A percentile compares a stretch with the other conserved stretches of the same genome.
Evolutionary conservation across 2,888 invertebrate genomes (phyloP).

Genomic region (Cantharis nigra): DNA sequence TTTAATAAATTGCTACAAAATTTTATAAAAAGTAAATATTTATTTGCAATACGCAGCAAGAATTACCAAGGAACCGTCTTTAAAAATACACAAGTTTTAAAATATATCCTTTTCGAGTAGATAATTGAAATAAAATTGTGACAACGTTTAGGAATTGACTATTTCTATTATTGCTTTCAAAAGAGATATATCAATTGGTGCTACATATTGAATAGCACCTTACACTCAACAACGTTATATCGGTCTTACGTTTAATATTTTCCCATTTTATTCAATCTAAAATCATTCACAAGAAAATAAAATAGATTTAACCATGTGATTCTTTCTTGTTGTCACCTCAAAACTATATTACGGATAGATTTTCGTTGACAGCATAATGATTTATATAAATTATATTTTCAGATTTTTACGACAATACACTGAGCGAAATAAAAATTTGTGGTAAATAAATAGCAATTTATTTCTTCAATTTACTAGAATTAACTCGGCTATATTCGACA

Average conservation of each 20-base stretch:
- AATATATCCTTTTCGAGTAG: background rate
- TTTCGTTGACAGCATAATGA: constrained; percentile 15
- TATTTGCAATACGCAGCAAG: background rate
- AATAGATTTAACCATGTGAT: constrained; percentile 34
- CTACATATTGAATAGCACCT: constrained; percentile 13
- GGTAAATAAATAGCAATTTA: too few relatives aligned
- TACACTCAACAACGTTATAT: constrained; percentile 13
- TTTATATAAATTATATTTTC: background rate
- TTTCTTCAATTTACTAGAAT: too few relatives aligned
- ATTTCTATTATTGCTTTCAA: background rate
- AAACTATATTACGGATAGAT: constrained; percentile 5
- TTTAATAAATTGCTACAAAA: background rate
- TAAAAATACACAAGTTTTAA: background rate
- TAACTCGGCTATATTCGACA: too few relatives aligned
- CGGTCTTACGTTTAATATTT: constrained; percentile 15
- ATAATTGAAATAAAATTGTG: background rate
- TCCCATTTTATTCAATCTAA: constrained; percentile 32
- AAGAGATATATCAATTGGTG: constrained; percentile 7
- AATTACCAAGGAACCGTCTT: background rate
- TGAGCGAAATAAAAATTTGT: too few relatives aligned
- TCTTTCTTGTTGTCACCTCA: constrained; percentile 7
- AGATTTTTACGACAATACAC: too few relatives aligned
- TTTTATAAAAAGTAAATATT: background rate
- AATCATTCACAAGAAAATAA: constrained; percentile 35
- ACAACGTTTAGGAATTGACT: background rate